Base-by-base conservation (phyloP, 2,113 vertebrate species). In the Pontoporia blainvillei region DNA sequence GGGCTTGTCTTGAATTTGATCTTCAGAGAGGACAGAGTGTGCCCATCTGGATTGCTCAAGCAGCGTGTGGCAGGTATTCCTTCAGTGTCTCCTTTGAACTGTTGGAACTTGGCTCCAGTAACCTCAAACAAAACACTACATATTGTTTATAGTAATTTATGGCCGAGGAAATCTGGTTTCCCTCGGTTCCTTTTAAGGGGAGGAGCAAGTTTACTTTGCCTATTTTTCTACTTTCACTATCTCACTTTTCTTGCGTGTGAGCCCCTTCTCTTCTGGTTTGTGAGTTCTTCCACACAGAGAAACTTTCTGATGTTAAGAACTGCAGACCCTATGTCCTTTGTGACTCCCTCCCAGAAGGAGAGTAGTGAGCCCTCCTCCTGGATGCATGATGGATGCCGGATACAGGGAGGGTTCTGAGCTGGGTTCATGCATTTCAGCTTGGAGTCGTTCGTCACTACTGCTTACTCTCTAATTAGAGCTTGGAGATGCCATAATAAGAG, bases 91-190 rank as follows among this genome's bases (percentile, higher is more conserved):
- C 82, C 81, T 96, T 94, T 96, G 93, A 95, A 95, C 95, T 67
- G 79, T 75, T 5, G 14, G 76, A 90, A 95, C 81, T 95, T 96
- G 96, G 95, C 97, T 93, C 67, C 11, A 46, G 41, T 52, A 85
- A 90, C 90, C 88, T 85, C 93, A 96, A 94, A 92, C 67, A 96
- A 95, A 96, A 73, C 71, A 86, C 67, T 69, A 25, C 52, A 11
- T 54, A n/a, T 21, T 97, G 95, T 96, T 97, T 96, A 95, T 72
- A 71, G 90, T 96, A 76, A 96, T 86, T 95, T 82, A 82, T 36
- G 62, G 34, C 72, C 83, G 94, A 95, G 72, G 88, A 94, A 94
- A 96, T 95, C 88, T 96, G 85, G 64, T 94, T 94, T 91, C n/a
- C 83, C 46, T 84, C 62, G 61, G 57, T 94, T 75, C 29, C 75